Conservation (phyloP, 2,113 vertebrate species). For the Myotis brandtii region DNA sequence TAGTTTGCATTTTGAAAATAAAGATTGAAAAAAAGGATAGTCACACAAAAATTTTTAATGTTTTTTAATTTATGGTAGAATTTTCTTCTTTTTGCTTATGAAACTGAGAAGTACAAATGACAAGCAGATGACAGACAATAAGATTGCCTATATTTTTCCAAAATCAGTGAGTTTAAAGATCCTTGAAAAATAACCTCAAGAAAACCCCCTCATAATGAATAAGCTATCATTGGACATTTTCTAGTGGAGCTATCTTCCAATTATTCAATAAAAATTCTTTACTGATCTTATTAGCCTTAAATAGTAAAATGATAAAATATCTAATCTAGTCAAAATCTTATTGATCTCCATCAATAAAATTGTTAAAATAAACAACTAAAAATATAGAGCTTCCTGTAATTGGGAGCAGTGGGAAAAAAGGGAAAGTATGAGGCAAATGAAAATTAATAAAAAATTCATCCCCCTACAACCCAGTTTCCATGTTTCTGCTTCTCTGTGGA, state of each 20-base stretch:
- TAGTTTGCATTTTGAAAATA: slow-evolving; percentile 21
- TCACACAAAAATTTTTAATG: neutral
- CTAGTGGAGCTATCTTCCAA: neutral
- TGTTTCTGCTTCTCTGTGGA: neutral
- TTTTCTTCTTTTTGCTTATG: neutral
- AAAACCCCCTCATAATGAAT: neutral
- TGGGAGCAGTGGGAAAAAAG: neutral
- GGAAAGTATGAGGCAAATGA: neutral
- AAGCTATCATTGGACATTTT: neutral
- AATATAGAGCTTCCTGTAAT: neutral
- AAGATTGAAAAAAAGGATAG: neutral
- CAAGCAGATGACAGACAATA: neutral
- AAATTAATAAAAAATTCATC: neutral
- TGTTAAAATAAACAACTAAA: slow-evolving; percentile 12
- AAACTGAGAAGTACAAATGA: slow-evolving; percentile 11
- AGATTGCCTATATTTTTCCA: neutral
- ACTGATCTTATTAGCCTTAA: neutral
- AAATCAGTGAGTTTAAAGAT: neutral
- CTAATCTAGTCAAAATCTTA: neutral
- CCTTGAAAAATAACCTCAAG: neutral
- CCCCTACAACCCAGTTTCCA: neutral
- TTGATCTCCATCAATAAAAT: neutral
- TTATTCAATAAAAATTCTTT: neutral
- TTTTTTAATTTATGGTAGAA: neutral
- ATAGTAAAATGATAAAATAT: neutral